Conservation (phyloP, 2,888 invertebrate genomes). For the Leucophenga montana region DNA sequence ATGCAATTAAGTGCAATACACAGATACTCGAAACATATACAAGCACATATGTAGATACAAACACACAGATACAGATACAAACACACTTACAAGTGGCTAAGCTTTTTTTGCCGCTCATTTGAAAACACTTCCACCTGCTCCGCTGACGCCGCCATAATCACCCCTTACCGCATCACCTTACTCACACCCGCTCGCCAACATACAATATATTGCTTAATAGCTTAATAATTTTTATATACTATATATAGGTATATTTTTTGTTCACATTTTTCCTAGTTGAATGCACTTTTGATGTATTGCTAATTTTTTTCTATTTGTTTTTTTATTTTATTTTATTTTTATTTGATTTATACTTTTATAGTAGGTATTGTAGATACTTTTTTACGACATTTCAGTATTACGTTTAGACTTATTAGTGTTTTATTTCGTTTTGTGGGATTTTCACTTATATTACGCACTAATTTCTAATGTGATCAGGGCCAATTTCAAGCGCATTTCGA, state of each 20-base stretch:
- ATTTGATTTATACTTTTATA: not conserved
- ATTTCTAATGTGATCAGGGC: conserved; percentile 13
- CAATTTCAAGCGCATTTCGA: conserved; percentile 22
- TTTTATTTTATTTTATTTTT: not conserved
- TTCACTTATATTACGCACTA: not conserved
- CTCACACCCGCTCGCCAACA: conserved; percentile 24
- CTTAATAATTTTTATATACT: not conserved
- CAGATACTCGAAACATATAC: not conserved
- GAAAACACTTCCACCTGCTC: not conserved
- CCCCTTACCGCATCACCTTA: too few species aligned
- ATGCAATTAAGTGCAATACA: conserved; percentile 12
- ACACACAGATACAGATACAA: not conserved
- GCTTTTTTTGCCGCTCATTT: conserved; percentile 25
- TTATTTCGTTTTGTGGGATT: not conserved
- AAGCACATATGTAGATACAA: not conserved
- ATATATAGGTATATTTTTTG: too few species aligned
- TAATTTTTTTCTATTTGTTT: not conserved
- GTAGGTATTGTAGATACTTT: not conserved
- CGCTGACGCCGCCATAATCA: too few species aligned
- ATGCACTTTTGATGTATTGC: conserved; percentile 58
- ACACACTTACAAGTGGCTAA: not conserved
- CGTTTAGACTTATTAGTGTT: not conserved
- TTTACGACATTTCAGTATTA: too few species aligned
- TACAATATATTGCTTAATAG: conserved; percentile 36
- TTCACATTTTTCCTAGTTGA: conserved; percentile 49